These are phyloP conservation scores for Scelioninae gen. 2 DNA, from an alignment of 2,888 invertebrate genomes.

Conservation along the genomic window DNA sequence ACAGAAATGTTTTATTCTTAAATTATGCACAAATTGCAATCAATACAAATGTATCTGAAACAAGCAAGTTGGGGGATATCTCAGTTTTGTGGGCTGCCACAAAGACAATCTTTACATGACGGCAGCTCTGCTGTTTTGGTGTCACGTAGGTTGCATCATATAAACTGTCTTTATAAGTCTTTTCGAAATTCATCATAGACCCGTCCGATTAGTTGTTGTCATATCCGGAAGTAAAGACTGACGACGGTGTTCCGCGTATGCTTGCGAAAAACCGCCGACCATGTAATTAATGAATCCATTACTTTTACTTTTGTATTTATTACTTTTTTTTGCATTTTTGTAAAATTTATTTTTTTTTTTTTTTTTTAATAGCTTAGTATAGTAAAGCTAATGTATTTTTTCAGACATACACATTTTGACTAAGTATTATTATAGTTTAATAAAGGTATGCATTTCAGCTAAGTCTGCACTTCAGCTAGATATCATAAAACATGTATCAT, in stretches of 20 bases:
- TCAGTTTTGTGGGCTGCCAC: slow-evolving; percentile 75
- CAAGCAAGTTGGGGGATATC: slow-evolving; percentile 76
- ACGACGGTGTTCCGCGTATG: slow-evolving; percentile 66
- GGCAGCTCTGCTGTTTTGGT: slow-evolving; percentile 72
- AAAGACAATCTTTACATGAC: slow-evolving; percentile 72
- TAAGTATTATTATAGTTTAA: slow-evolving; percentile 75
- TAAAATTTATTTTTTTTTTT: slow-evolving; percentile 51
- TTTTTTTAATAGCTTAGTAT: slow-evolving; percentile 74
- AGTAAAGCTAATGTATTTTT: slow-evolving; percentile 75
- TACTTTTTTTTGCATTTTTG: slow-evolving; percentile 61
- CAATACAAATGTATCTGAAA: slow-evolving; percentile 77
- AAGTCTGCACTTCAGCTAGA: slow-evolving; percentile 75
- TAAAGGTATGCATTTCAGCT: slow-evolving; percentile 75
- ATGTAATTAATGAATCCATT: slow-evolving; percentile 61
- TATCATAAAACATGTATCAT: slow-evolving; percentile 75
- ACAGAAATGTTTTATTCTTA: slow-evolving; percentile 77
- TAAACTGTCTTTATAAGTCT: slow-evolving; percentile 69
- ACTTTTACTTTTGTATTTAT: slow-evolving; percentile 61
- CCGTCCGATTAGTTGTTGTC: slow-evolving; percentile 75
- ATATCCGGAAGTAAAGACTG: slow-evolving; percentile 74
- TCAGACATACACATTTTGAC: slow-evolving; percentile 76
- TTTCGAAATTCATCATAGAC: slow-evolving; percentile 73
- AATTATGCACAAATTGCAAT: slow-evolving; percentile 77
- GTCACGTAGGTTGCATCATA: slow-evolving; percentile 71
- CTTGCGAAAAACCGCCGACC: slow-evolving; percentile 69